Evolutionary conservation across 2,888 invertebrate species (phyloP).

Genomic region (Gastrophysa polygoni): DNA sequence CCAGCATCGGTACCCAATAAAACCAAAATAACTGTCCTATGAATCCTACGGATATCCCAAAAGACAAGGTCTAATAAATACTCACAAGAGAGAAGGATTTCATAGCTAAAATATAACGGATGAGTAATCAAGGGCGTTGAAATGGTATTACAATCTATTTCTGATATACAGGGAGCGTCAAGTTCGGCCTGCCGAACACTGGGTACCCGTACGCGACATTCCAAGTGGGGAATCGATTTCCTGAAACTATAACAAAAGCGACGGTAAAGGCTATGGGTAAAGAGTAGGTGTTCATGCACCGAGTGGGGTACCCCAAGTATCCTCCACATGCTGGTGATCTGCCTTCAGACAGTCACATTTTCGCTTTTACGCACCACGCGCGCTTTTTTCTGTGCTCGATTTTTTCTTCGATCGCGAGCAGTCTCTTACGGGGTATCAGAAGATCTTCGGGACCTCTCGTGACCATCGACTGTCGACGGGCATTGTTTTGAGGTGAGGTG

Average conservation of each 20-base stretch:
- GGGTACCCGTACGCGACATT: too few species aligned
- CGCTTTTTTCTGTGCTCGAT: constrained; percentile 5
- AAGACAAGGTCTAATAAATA: too few species aligned
- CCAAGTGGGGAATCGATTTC: neutral
- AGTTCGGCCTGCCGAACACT: too few species aligned
- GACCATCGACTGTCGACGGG: neutral
- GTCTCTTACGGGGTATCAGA: neutral
- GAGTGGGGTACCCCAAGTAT: constrained; percentile 26
- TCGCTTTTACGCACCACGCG: constrained; percentile 20
- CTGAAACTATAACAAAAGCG: constrained; percentile 17
- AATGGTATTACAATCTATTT: neutral
- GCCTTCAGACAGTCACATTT: constrained; percentile 26
- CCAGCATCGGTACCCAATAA: too few species aligned
- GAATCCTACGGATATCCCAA: too few species aligned
- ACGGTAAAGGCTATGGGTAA: neutral
- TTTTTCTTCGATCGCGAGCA: neutral
- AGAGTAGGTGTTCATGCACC: neutral
- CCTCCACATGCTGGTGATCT: constrained; percentile 20
- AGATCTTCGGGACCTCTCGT: too few species aligned
- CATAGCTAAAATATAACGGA: too few species aligned
- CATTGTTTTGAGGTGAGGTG: constrained; percentile 6
- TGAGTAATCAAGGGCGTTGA: too few species aligned
- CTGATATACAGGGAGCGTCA: neutral
- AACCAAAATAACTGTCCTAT: too few species aligned
- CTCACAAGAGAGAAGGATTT: too few species aligned